Base-by-base conservation (phyloP, 2,888 invertebrate genomes). In the Ichneumoninae sp. region DNA sequence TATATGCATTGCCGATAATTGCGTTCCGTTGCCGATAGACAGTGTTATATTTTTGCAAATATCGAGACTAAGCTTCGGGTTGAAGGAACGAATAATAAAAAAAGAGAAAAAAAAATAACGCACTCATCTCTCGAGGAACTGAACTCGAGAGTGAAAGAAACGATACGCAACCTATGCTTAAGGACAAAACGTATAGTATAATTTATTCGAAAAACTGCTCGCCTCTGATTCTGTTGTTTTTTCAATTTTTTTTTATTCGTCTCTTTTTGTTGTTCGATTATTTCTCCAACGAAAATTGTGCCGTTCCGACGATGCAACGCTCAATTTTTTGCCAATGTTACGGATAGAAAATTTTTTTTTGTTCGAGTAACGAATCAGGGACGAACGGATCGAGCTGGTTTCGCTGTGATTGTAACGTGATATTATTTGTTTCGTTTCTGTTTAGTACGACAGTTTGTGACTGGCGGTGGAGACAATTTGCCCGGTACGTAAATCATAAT, bases 391-490 rank as follows among this genome's bases (percentile, higher is more conserved):
- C 90, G 90, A 89, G 89, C 89, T 91, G 87, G 71, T 88, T 88
- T 90, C 89, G 88, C 88, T 91, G 82, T 85, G 89, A 89, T 91
- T 91, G 91, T 91, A 93, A 92, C 92, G 92, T 91, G 91, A 92
- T 92, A 92, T 92, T 90, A 92, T 93, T 93, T 93, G 93, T 93
- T 93, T 90, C 93, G 92, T 94, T 93, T 94, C 93, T 94, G 94
- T 94, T 94, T 94, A 94, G 94, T 94, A 93, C 94, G 94, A 94
- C 94, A 93, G 91, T 94, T 93, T 94, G 93, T 93, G 94, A 93
- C 94, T 93, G 93, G 94, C 92, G 94, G 94, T 93, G 94, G 94
- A 94, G 94, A 94, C 94, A 94, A 94, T 94, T 94, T 94, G 93
- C 94, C 94, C 94, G 94, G 94, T 94, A 94, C 94, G 94, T 94